A percentile compares a stretch with the other conserved stretches of the same genome.
Conservation (phyloP, 2,888 invertebrate species). For the Drosophila bunnanda region DNA sequence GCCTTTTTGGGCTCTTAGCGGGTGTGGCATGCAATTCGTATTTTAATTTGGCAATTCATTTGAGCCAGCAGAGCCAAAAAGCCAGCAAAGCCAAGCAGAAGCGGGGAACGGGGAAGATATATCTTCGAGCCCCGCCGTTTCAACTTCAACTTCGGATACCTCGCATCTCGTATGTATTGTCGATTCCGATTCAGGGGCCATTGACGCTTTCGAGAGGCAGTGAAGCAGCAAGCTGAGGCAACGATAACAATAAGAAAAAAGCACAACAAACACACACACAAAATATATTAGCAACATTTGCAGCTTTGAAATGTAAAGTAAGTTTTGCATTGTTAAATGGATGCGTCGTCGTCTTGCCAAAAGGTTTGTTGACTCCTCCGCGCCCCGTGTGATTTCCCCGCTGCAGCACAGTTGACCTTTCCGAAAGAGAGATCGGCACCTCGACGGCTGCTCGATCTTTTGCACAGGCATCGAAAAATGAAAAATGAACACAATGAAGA, state of each 20-base stretch:
- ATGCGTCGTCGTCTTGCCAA: constrained; percentile 48
- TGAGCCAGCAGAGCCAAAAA: constrained; percentile 18
- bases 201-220: constrained; percentile 66
- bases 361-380: constrained; percentile 56
- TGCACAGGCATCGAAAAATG: background rate
- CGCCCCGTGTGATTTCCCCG: background rate
- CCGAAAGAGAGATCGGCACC: constrained; percentile 41
- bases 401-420: constrained; percentile 33
- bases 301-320: constrained; percentile 52
- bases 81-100: background rate
- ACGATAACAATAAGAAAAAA: constrained; percentile 14
- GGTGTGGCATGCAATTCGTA: constrained; percentile 73
- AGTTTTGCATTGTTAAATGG: constrained; percentile 60
- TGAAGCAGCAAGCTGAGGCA: constrained; percentile 59
- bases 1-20: constrained; percentile 28
- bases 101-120: constrained; percentile 16
- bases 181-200: constrained; percentile 52
- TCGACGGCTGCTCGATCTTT: constrained; percentile 34
- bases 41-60: constrained; percentile 74
- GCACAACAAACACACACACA: constrained; percentile 1
- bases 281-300: constrained; percentile 21
- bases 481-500: constrained; percentile 4
- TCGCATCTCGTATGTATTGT: constrained; percentile 9
- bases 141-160: constrained; percentile 10
- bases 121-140: constrained; percentile 4